Conservation (phyloP, 2,888 invertebrate species). For the Noctua comes region DNA sequence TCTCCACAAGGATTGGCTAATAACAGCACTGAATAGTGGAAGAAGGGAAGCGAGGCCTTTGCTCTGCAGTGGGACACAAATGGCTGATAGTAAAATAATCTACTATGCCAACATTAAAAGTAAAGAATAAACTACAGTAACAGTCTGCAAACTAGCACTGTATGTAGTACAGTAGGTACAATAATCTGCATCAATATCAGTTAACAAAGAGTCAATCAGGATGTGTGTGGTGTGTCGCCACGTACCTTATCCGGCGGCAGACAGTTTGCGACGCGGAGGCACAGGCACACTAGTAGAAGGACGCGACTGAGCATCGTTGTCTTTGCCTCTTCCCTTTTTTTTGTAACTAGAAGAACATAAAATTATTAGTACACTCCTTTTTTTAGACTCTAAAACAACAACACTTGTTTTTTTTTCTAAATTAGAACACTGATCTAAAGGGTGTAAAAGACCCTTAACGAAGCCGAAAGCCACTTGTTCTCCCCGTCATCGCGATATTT, state of each 20-base stretch:
- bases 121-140: not conserved
- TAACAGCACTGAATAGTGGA: no score
- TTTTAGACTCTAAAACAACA: not conserved
- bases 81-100: not conserved
- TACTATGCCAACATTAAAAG: not conserved
- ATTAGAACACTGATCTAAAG: not conserved
- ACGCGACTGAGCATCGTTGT: constrained; percentile 66
- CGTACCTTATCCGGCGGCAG: constrained; percentile 86
- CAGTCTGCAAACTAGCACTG: not conserved
- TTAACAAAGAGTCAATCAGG: constrained; percentile 55
- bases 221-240: constrained; percentile 47
- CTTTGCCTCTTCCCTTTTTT: constrained; percentile 38
- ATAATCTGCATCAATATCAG: constrained; percentile 39
- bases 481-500: no score
- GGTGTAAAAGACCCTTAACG: no score
- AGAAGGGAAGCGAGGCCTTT: no score
- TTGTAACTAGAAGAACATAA: constrained; percentile 38
- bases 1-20: no score
- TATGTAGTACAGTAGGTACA: not conserved
- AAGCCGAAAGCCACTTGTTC: no score
- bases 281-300: constrained; percentile 68
- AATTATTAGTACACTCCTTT: not conserved
- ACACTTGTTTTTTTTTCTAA: not conserved
- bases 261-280: constrained; percentile 71
- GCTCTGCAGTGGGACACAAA: no score